A percentile compares a stretch with the other conserved stretches of the same genome.
Evolutionary conservation across 2,888 invertebrate species (phyloP).

Genomic region (Mesochorus sp.): DNA sequence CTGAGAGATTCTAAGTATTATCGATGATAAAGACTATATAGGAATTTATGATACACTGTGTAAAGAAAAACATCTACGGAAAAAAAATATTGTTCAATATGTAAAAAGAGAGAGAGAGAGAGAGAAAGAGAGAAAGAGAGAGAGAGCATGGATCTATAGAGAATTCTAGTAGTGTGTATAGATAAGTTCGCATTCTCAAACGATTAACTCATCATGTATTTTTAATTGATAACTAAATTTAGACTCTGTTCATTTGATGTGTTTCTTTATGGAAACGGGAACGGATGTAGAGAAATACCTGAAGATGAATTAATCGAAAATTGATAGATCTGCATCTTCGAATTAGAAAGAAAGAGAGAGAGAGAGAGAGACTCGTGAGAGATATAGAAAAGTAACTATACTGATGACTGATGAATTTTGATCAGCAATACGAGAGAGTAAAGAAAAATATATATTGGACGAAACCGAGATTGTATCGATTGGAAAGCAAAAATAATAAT

Average conservation of each 20-base stretch:
- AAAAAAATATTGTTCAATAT: constrained; percentile 65
- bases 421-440: constrained; percentile 59
- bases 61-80: constrained; percentile 43
- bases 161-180: constrained; percentile 61
- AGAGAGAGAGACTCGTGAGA: not conserved
- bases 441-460: constrained; percentile 19
- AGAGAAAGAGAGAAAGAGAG: constrained; percentile 6
- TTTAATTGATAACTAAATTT: constrained; percentile 54
- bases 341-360: constrained; percentile 9
- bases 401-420: constrained; percentile 20
- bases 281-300: constrained; percentile 27
- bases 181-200: constrained; percentile 60
- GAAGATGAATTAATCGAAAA: constrained; percentile 23
- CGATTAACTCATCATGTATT: constrained; percentile 56
- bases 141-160: constrained; percentile 51
- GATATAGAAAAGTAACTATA: not conserved
- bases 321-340: constrained; percentile 19
- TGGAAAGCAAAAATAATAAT: constrained; percentile 1
- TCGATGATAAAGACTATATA: constrained; percentile 44
- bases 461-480: constrained; percentile 45
- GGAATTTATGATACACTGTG: constrained; percentile 58
- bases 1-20: constrained; percentile 51
- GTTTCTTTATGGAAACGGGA: constrained; percentile 47
- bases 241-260: constrained; percentile 52
- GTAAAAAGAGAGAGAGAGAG: constrained; percentile 61